A percentile compares a stretch with the other conserved stretches of the same genome.
Evolutionary conservation across 2,888 invertebrate genomes (phyloP).

Genomic region (Synanthedon formicaeformis): DNA sequence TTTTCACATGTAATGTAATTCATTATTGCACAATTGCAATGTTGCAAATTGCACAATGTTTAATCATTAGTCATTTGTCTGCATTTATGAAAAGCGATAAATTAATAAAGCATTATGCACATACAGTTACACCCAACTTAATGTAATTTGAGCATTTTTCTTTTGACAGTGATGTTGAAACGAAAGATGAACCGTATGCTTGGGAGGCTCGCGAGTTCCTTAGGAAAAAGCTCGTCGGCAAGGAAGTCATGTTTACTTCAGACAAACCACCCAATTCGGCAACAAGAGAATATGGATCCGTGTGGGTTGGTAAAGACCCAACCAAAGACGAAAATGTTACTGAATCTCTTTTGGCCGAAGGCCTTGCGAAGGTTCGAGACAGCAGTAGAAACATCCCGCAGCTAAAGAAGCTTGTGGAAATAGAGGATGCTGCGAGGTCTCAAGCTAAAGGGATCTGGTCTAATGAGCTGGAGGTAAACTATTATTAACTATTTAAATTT

Average conservation of each 20-base stretch:
- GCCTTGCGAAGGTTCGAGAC: conserved; percentile 83
- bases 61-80: no score
- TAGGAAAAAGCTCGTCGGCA: conserved; percentile 91
- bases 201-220: conserved; percentile 98
- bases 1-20: no score
- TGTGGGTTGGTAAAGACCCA: conserved; percentile 87
- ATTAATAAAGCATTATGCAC: no score
- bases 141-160: no score
- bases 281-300: conserved; percentile 86
- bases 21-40: no score
- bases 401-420: conserved; percentile 77
- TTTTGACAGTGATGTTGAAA: conserved; percentile 70
- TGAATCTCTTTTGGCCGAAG: conserved; percentile 89
- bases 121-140: no score
- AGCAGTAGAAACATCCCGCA: conserved; percentile 73
- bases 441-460: conserved; percentile 90
- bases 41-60: no score
- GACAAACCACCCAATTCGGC: conserved; percentile 87
- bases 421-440: conserved; percentile 91
- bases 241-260: conserved; percentile 85
- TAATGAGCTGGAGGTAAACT: conserved; percentile 35
- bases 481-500: not conserved
- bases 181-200: conserved; percentile 92
- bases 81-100: no score
- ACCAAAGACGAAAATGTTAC: conserved; percentile 87